These are phyloP conservation scores for Sebastes fasciatus DNA, from an alignment of 2,113 vertebrate species.

Conservation along the genomic window DNA sequence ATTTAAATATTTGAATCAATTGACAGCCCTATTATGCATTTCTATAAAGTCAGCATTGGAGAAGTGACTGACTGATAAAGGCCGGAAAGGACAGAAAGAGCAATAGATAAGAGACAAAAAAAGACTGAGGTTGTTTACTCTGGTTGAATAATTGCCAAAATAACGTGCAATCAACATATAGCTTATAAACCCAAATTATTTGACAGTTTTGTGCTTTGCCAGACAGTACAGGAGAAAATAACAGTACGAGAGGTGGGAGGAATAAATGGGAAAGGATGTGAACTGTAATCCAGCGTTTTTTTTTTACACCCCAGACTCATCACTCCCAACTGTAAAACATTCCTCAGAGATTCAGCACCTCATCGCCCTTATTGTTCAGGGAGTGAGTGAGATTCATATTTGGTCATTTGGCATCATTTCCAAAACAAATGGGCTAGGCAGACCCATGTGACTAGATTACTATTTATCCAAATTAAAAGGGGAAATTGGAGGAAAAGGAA, in stretches of 20 bases:
- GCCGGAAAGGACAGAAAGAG: neutral
- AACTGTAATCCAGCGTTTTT: neutral
- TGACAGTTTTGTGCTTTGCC: neutral
- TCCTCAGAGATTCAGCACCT: conserved; percentile 2
- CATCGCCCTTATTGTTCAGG: conserved; percentile 20
- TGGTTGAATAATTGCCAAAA: neutral
- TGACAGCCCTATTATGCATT: no score
- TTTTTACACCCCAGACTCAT: neutral
- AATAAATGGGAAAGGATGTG: neutral
- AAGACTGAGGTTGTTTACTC: neutral
- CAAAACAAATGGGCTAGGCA: neutral
- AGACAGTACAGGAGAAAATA: neutral
- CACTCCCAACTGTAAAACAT: neutral
- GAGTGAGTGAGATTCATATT: conserved; percentile 13
- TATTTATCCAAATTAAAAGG: conserved; percentile 40
- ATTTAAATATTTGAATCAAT: no score
- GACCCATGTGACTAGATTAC: neutral
- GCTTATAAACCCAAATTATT: neutral
- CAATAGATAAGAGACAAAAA: neutral
- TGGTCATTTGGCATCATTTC: conserved; percentile 1
- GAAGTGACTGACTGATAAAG: neutral
- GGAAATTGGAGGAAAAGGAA: conserved; percentile 25
- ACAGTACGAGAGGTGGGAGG: neutral
- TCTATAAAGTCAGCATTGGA: neutral
- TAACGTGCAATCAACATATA: neutral